Conservation (phyloP, 2,113 vertebrate species). For the Labrus mixtus region DNA sequence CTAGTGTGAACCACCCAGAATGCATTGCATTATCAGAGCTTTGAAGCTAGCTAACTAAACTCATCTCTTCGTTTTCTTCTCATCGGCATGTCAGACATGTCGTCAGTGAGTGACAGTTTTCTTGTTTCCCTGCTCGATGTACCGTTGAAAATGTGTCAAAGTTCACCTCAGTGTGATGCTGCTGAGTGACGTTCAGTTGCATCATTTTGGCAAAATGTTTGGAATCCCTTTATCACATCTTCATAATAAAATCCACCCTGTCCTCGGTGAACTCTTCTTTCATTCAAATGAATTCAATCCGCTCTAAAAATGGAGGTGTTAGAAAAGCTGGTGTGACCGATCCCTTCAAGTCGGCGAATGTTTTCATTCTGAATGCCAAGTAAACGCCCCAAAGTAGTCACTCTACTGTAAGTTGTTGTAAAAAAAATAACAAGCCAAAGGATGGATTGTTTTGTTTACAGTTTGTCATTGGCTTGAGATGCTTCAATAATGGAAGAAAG, state of each 20-base stretch:
- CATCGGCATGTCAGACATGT: no score
- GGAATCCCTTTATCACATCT: neutral
- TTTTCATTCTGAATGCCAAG: slow-evolving; percentile 7
- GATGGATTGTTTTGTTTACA: slow-evolving; percentile 52
- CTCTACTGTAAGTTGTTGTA: neutral
- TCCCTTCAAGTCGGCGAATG: neutral
- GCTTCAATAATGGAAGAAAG: slow-evolving; percentile 63
- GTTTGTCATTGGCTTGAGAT: slow-evolving; percentile 45
- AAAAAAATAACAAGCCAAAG: slow-evolving; percentile 14
- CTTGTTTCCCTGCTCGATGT: no score
- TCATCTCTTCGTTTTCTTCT: no score
- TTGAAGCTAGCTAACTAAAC: no score
- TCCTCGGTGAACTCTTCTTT: neutral
- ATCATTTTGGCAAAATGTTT: neutral
- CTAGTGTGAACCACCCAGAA: no score
- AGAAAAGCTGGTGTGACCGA: neutral
- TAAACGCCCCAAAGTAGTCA: slow-evolving; percentile 1
- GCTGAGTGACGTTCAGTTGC: neutral
- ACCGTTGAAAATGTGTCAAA: neutral
- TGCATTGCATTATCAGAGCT: no score
- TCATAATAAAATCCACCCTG: neutral
- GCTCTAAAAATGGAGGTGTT: neutral
- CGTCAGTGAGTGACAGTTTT: no score
- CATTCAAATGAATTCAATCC: neutral
- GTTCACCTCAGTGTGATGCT: no score